phyloP scores from a whole-genome alignment of 1,140 invertebrate genomes.

The Drosophila ironensis region DNA sequence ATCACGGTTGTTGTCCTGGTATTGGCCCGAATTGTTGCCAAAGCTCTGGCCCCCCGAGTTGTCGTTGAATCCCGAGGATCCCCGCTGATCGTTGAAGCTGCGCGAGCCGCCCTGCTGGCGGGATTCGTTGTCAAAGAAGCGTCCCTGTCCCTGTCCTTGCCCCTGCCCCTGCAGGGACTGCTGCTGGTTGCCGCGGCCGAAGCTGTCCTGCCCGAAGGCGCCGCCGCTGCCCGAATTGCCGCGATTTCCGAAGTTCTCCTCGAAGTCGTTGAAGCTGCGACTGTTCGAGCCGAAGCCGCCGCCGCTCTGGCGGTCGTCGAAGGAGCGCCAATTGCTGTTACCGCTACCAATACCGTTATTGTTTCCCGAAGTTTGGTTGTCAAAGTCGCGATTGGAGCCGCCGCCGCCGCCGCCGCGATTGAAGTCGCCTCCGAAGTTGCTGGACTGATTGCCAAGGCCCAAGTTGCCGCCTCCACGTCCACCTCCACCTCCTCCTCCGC shows the following conservation, averaged over 20 bases:
- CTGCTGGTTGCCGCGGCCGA: neutral
- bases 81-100: neutral
- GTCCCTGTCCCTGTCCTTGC: too few species aligned
- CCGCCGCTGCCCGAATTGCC: neutral
- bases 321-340: constrained; percentile 15
- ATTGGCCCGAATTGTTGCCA: constrained; percentile 1
- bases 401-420: constrained; percentile 3
- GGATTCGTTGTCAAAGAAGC: constrained; percentile 9
- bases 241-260: constrained; percentile 15
- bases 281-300: constrained; percentile 6
- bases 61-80: neutral
- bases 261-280: constrained; percentile 9
- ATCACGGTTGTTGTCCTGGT: neutral
- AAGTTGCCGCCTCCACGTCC: constrained; percentile 15
- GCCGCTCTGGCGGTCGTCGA: constrained; percentile 13
- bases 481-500: neutral
- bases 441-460: constrained; percentile 15
- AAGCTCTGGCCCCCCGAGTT: neutral
- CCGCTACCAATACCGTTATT: neutral
- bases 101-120: too few species aligned
- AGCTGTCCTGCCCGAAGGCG: neutral
- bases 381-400: neutral
- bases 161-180: too few species aligned
- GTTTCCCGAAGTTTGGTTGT: too few species aligned
- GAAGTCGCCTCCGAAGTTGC: constrained; percentile 23